Conservation (phyloP, 2,113 vertebrate genomes). For the Tricholaema leucomelas region DNA sequence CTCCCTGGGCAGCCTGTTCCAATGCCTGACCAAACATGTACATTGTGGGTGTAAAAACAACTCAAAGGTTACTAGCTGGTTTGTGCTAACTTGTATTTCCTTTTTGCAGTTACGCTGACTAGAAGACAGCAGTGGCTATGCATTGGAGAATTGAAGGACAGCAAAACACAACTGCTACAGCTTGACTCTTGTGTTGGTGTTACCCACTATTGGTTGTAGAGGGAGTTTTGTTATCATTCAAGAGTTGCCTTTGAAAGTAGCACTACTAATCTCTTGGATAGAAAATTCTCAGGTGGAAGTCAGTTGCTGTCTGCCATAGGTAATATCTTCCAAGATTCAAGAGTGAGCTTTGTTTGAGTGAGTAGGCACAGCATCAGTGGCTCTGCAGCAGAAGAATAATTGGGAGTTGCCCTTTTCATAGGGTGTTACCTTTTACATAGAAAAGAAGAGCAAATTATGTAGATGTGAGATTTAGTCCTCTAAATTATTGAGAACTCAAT, state of each 20-base stretch:
- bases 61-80: background rate
- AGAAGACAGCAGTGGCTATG: conserved; percentile 1
- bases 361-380: background rate
- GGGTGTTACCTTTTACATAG: background rate
- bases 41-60: background rate
- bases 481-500: background rate
- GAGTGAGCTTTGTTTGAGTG: background rate
- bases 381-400: background rate
- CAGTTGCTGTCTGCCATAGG: background rate
- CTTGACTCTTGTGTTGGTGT: background rate
- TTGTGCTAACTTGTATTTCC: conserved; percentile 18
- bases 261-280: background rate
- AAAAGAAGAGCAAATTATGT: background rate
- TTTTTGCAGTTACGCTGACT: background rate
- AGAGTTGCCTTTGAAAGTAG: conserved; percentile 9
- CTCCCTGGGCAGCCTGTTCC: too few relatives aligned
- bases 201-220: background rate
- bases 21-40: background rate
- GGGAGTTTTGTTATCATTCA: background rate
- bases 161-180: background rate
- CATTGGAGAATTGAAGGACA: background rate
- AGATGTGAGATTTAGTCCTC: background rate
- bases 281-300: background rate
- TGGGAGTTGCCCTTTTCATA: rapidly evolving
- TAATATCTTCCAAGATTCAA: background rate